phyloP scores from a whole-genome alignment of 2,888 invertebrate species.

The Stenoptilia bipunctidactyla region DNA sequence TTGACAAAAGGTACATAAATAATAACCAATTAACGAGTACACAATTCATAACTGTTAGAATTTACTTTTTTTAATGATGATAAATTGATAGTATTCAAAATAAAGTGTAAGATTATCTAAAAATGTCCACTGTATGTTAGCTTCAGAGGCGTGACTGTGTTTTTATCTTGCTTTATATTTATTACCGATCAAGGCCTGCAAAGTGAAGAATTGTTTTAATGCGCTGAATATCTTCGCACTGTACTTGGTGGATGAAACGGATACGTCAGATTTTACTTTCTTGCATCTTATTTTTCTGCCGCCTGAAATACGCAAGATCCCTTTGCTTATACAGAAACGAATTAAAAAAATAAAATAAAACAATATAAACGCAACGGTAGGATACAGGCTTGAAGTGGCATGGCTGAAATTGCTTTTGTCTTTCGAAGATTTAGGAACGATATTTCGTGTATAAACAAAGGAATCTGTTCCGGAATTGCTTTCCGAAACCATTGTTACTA shows the following conservation, averaged over 20 bases:
- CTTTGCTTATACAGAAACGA: slow-evolving; percentile 33
- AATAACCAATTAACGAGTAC: slow-evolving; percentile 50
- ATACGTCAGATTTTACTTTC: slow-evolving; percentile 52
- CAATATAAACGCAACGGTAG: slow-evolving; percentile 17
- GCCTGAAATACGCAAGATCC: slow-evolving; percentile 50
- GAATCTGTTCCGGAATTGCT: too few relatives aligned
- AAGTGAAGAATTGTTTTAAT: slow-evolving; percentile 66
- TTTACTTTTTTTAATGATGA: slow-evolving; percentile 21
- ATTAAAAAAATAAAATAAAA: slow-evolving; percentile 19
- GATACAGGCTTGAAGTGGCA: slow-evolving; percentile 5
- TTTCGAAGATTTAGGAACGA: too few relatives aligned
- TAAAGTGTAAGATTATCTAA: slow-evolving; percentile 9
- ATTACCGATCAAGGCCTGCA: slow-evolving; percentile 58
- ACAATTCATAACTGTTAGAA: slow-evolving; percentile 41
- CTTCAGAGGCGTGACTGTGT: too few relatives aligned
- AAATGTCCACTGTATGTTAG: not conserved
- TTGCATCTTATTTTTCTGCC: slow-evolving; percentile 65
- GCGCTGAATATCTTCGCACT: slow-evolving; percentile 61
- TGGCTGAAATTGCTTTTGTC: not conserved
- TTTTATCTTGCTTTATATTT: slow-evolving; percentile 59
- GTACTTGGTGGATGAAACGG: slow-evolving; percentile 53
- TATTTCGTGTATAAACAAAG: slow-evolving; percentile 6
- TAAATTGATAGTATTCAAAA: slow-evolving; percentile 16
- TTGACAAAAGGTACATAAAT: slow-evolving; percentile 36
- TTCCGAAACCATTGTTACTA: too few relatives aligned